These are phyloP conservation scores for Chymomyza amoena DNA, from an alignment of 2,888 invertebrate species.

Conservation along the genomic window DNA sequence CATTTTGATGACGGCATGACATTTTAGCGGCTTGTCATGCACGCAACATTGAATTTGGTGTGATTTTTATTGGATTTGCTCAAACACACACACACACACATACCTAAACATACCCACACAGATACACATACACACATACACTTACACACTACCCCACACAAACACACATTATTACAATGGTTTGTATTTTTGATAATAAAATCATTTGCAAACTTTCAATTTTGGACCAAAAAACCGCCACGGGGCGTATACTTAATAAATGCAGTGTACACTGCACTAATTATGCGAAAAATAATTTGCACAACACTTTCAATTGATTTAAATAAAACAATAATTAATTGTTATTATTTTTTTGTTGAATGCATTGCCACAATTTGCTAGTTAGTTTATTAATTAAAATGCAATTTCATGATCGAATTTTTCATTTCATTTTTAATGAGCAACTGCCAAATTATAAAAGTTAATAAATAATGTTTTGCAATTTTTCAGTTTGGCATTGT, in stretches of 20 bases:
- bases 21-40: slow-evolving; percentile 59
- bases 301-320: neutral
- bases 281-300: neutral
- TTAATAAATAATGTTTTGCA: neutral
- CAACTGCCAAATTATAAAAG: neutral
- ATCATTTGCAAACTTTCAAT: neutral
- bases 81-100: neutral
- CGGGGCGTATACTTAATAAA: neutral
- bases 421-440: neutral
- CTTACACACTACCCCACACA: no score
- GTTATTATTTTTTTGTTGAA: neutral
- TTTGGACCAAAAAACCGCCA: neutral
- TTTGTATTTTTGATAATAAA: neutral
- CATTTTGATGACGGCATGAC: slow-evolving; percentile 57
- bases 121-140: no score
- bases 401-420: neutral
- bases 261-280: neutral
- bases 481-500: neutral
- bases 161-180: neutral
- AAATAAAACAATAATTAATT: neutral
- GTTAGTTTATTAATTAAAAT: neutral
- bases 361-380: neutral
- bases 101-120: no score
- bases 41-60: slow-evolving; percentile 16
- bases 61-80: neutral